Evolutionary conservation across 2,797 vertebrate species (phyloP), one percentile per base, ranked within the genome.

Genomic region (Lithobates sylvaticus): DNA sequence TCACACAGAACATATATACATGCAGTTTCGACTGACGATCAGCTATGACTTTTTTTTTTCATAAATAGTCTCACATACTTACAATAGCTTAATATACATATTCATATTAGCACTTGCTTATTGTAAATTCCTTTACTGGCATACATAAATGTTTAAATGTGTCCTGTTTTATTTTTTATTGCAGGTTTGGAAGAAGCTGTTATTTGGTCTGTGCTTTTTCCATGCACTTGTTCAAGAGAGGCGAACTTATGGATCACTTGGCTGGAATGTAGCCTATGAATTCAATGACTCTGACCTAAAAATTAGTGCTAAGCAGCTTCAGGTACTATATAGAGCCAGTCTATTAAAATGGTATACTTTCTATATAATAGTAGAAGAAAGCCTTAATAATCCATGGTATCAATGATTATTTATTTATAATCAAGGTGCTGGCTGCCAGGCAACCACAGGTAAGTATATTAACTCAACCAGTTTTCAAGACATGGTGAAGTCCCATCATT

Each of bases 251-350:
- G 89, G 89, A 23, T 84, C 88, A 23, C 86, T 89, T 27, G 89
- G 89, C 12, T 89, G 89, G 88, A 89, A 86, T 58, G 80, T 88
- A 16, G 81, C 89, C 3, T 89, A 89, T 75, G 86, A 89, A 75
- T 89, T 89, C 69, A 89, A 82, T 65, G 86, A 89, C 18, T 89
- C 88, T 9, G 89, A 89, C 32, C 68, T 89, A 18, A 84, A 84
- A 44, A 89, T 89, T 70, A 89, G 89, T 65, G 86, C 88, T 36
- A 84, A 84, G 47, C 89, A 89, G 64, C 72, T 89, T 15, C 89
- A 89, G 89, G 89, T 89, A 83, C 27, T 18, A 2, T 42, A 32
- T 61, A 61, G 54, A 61, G 54, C 8, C 21, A n/a, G 3, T 61
- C 54, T 23, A 23, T 2, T 7, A 61, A 23, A 61, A 5, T 23